Conservation (phyloP, 2,888 invertebrate genomes). For the Drosophila fulvimacula region DNA sequence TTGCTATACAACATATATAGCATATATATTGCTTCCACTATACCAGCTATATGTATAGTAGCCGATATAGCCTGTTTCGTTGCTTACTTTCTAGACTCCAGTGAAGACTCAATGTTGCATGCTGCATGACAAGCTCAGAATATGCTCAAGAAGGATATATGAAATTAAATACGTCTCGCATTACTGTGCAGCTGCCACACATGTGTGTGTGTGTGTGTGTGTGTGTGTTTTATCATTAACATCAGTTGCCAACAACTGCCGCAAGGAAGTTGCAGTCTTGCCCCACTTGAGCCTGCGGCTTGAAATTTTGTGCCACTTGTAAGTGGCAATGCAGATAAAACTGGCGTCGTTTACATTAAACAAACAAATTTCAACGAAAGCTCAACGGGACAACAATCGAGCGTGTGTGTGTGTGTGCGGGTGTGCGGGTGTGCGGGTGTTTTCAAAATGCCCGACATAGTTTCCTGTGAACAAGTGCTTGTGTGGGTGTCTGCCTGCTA, state of each 20-base stretch:
- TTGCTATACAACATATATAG: no score
- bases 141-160: background rate
- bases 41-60: background rate
- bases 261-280: constrained; percentile 44
- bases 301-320: constrained; percentile 41
- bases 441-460: constrained; percentile 58
- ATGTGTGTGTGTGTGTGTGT: constrained; percentile 3
- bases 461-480: constrained; percentile 59
- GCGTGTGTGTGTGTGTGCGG: constrained; percentile 6
- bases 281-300: constrained; percentile 34
- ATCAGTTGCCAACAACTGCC: constrained; percentile 36
- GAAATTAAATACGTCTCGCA: constrained; percentile 42
- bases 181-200: constrained; percentile 55
- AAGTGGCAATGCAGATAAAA: constrained; percentile 51
- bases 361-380: constrained; percentile 61
- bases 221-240: constrained; percentile 50
- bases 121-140: background rate
- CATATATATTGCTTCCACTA: no score
- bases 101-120: background rate
- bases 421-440: constrained; percentile 13
- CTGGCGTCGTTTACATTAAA: constrained; percentile 55
- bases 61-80: background rate
- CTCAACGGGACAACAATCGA: constrained; percentile 46
- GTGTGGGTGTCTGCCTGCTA: constrained; percentile 23
- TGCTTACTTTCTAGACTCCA: background rate